A percentile compares a stretch with the other conserved stretches of the same genome.
Evolutionary conservation across 2,797 vertebrate genomes (phyloP).

Genomic region (Mormyrus hasselquistii): DNA sequence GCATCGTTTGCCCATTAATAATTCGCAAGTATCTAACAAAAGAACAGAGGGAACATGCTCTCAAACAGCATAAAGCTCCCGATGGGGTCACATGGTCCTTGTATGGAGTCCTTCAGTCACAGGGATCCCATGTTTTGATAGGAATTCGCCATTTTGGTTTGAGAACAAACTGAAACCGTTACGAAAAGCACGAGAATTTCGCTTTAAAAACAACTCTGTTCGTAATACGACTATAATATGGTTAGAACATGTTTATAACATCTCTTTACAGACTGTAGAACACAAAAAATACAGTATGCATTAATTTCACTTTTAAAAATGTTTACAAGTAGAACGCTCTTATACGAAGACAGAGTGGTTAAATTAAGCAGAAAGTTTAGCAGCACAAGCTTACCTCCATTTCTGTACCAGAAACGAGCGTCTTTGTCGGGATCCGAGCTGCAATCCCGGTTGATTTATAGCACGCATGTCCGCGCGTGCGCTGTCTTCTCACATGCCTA

Average conservation of each 20-base stretch:
- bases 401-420: not conserved
- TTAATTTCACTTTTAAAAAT: too few species aligned
- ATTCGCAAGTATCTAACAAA: not conserved
- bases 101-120: not conserved
- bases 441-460: not conserved
- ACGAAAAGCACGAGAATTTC: not conserved
- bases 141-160: not conserved
- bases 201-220: not conserved
- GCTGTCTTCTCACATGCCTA: not conserved
- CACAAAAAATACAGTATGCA: not conserved
- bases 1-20: not conserved
- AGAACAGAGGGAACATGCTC: not conserved
- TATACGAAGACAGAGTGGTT: not conserved
- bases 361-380: not conserved
- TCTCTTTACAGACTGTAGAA: not conserved
- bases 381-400: not conserved
- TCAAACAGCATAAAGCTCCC: not conserved
- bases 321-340: not conserved
- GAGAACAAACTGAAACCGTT: not conserved
- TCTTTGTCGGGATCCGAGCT: not conserved
- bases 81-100: not conserved
- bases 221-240: not conserved
- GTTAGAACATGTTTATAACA: not conserved
- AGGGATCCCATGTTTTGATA: not conserved
- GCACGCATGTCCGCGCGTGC: not conserved